Conservation (phyloP, 37 sponge, comb jelly and placozoan species). For the Chondrilla cf. caribensis region DNA sequence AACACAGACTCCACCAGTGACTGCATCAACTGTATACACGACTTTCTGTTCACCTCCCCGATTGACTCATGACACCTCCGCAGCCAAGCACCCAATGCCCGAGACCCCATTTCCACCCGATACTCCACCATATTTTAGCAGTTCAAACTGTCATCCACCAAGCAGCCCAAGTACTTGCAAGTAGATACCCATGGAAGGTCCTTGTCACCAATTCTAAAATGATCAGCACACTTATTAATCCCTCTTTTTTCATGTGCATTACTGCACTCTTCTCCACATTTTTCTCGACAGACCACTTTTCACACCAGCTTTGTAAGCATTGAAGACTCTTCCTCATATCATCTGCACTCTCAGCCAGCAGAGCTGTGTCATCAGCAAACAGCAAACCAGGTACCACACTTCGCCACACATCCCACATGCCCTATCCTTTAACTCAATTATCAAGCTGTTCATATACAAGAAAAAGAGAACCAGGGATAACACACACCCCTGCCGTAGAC, state of each 20-base stretch:
- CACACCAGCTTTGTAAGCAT: background rate
- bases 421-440: background rate
- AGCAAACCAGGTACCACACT: background rate
- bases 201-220: background rate
- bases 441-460: too few relatives aligned
- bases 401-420: background rate
- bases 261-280: background rate
- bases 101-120: background rate
- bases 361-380: background rate
- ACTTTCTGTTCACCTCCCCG: background rate
- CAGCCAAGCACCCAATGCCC: background rate
- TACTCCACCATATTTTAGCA: background rate
- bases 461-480: background rate
- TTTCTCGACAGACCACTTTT: background rate
- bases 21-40: background rate
- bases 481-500: background rate
- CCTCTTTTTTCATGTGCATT: background rate
- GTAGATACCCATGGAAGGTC: too few relatives aligned
- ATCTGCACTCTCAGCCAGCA: background rate
- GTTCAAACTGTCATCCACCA: background rate
- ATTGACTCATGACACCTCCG: background rate
- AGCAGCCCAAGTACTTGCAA: background rate
- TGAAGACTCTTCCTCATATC: background rate
- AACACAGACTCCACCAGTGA: too few relatives aligned
- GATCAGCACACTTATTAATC: background rate